A percentile compares a stretch with the other conserved stretches of the same genome.
phyloP scores from a whole-genome alignment of 2,797 vertebrate genomes.

The Caiman crocodilus region DNA sequence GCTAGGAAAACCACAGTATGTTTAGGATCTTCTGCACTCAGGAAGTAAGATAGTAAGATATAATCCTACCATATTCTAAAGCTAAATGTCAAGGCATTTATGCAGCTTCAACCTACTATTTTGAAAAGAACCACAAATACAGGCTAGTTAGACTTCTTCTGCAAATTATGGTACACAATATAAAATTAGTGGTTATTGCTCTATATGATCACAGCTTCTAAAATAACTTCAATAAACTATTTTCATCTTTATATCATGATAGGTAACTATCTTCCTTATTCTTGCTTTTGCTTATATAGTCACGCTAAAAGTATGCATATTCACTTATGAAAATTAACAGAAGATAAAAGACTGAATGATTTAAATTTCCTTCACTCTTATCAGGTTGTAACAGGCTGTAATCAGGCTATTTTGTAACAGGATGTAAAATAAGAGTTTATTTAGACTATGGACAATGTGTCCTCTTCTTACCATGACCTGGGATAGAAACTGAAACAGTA shows the following conservation, averaged over 20 bases:
- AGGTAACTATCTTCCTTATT: background rate
- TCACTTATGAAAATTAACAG: background rate
- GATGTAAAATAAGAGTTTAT: constrained; percentile 60
- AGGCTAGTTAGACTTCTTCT: background rate
- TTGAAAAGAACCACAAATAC: constrained; percentile 3
- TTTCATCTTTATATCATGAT: background rate
- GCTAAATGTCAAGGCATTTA: background rate
- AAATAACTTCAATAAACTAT: background rate
- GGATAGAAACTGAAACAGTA: constrained; percentile 72
- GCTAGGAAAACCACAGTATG: fast-evolving
- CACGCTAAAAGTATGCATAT: background rate
- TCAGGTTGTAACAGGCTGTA: constrained; percentile 31
- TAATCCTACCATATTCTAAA: background rate
- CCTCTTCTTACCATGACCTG: constrained; percentile 79
- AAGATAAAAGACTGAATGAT: constrained; percentile 43
- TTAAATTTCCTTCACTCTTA: background rate
- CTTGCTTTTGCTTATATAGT: background rate
- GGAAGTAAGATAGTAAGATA: background rate
- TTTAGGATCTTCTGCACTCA: background rate
- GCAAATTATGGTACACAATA: background rate
- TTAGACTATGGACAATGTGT: constrained; percentile 66
- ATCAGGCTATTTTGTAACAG: constrained; percentile 33
- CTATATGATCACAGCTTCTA: background rate
- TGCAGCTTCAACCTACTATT: background rate
- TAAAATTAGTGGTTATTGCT: background rate